These are phyloP conservation scores for Halictus quadricinctus DNA, from an alignment of 2,888 invertebrate genomes.

Conservation along the genomic window DNA sequence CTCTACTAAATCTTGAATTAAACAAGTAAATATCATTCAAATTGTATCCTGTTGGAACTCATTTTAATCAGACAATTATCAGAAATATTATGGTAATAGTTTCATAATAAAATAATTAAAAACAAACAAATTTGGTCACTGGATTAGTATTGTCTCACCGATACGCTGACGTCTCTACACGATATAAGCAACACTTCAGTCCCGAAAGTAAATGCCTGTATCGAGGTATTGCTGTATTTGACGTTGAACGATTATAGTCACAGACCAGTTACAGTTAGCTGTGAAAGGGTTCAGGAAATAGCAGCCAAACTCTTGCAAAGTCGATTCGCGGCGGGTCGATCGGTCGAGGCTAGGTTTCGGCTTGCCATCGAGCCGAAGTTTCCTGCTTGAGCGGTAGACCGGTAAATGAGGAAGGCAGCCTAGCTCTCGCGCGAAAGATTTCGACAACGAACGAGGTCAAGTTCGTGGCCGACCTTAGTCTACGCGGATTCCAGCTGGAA, in stretches of 20 bases:
- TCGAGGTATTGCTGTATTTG: background rate
- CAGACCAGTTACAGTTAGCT: background rate
- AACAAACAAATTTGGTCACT: background rate
- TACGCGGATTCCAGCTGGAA: constrained; percentile 44
- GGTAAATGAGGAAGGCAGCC: constrained; percentile 15
- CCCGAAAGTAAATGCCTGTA: background rate
- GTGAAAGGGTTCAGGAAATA: constrained; percentile 2
- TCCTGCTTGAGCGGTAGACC: constrained; percentile 33
- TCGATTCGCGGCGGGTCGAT: constrained; percentile 13
- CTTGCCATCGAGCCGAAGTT: background rate
- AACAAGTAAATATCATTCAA: too few species aligned
- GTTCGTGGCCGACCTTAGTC: constrained; percentile 55
- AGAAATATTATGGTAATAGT: too few species aligned
- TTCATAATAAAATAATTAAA: background rate
- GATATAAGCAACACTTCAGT: background rate
- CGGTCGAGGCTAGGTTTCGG: background rate
- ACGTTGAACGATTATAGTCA: background rate
- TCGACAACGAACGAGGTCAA: constrained; percentile 53
- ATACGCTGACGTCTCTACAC: too few species aligned
- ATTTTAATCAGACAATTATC: too few species aligned
- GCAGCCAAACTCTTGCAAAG: background rate
- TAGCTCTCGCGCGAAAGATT: constrained; percentile 14
- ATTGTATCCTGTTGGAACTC: too few species aligned
- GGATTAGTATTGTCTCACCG: too few species aligned
- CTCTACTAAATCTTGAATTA: too few species aligned